Evolutionary conservation across 2,888 invertebrate species (phyloP).

Genomic region (Agapetus fuscipes): DNA sequence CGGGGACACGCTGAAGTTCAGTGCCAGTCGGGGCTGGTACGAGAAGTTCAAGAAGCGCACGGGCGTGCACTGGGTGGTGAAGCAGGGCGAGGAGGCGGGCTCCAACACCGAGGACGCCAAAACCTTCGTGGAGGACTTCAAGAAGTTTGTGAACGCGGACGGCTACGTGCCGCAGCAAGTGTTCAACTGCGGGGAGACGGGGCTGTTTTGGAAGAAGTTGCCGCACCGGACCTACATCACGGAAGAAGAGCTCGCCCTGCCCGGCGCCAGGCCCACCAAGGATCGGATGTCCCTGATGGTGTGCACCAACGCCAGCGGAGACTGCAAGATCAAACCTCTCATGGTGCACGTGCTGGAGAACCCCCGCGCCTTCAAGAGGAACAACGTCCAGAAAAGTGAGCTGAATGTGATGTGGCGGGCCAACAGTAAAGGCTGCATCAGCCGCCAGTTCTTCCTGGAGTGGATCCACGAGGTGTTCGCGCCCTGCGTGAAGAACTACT

Average conservation of each 20-base stretch:
- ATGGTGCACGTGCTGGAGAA: background rate
- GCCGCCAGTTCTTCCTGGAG: background rate
- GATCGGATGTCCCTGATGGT: background rate
- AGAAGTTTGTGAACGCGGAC: background rate
- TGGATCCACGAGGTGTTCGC: background rate
- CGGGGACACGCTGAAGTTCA: background rate
- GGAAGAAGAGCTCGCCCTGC: conserved; percentile 3
- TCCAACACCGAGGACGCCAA: background rate
- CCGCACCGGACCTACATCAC: conserved; percentile 6
- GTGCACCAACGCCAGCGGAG: background rate
- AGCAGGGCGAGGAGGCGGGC: background rate
- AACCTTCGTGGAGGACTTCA: background rate
- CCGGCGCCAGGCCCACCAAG: conserved; percentile 1
- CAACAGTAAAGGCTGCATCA: background rate
- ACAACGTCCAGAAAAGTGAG: background rate
- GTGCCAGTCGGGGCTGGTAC: background rate
- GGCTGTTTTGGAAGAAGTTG: conserved; percentile 5
- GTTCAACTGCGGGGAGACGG: conserved; percentile 5
- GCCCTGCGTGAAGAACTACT: background rate
- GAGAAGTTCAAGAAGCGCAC: background rate
- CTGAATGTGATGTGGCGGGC: background rate
- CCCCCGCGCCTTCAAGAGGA: background rate
- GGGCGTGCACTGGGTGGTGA: background rate
- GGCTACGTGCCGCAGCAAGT: conserved; percentile 7
- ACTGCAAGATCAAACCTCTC: background rate